A percentile compares a stretch with the other conserved stretches of the same genome.
Conservation (phyloP, 2,113 vertebrate genomes). For the Cercocebus atys region DNA sequence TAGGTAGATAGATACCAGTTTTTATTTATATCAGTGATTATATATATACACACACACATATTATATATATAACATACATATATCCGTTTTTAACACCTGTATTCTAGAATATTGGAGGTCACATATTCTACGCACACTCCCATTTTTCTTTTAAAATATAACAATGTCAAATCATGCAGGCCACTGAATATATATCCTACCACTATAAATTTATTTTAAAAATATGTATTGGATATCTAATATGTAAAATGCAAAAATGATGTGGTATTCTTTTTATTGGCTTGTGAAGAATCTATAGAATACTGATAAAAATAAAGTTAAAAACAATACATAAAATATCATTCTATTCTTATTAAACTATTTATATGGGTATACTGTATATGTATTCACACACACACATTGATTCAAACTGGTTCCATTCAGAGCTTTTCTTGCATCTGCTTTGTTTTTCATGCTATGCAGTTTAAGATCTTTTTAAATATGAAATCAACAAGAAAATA, state of each 20-base stretch:
- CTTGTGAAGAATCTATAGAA: constrained; percentile 2
- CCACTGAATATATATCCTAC: not conserved
- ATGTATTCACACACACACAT: not conserved
- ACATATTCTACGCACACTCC: not conserved
- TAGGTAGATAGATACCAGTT: not conserved
- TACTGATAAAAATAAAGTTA: not conserved
- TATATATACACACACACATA: not conserved
- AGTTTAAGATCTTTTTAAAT: constrained; percentile 1
- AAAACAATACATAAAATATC: not conserved
- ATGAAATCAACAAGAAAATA: constrained; percentile 44
- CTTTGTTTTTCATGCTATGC: not conserved
- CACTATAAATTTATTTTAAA: not conserved
- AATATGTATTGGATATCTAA: not conserved
- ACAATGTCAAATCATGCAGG: not conserved
- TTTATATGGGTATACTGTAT: not conserved
- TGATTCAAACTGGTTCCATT: not conserved
- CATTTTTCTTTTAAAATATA: not conserved
- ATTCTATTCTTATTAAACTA: not conserved
- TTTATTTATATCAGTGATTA: not conserved
- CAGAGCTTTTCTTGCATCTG: not conserved
- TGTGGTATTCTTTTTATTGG: not conserved
- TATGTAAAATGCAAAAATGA: not conserved
- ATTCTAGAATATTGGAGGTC: not conserved
- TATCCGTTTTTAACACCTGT: not conserved
- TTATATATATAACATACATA: not conserved